Percentiles rank a stretch among this genome's conserved stretches.
These are phyloP conservation scores for Sphaerophoria rueppellii DNA, from an alignment of 2,888 invertebrate genomes.

Conservation along the genomic window DNA sequence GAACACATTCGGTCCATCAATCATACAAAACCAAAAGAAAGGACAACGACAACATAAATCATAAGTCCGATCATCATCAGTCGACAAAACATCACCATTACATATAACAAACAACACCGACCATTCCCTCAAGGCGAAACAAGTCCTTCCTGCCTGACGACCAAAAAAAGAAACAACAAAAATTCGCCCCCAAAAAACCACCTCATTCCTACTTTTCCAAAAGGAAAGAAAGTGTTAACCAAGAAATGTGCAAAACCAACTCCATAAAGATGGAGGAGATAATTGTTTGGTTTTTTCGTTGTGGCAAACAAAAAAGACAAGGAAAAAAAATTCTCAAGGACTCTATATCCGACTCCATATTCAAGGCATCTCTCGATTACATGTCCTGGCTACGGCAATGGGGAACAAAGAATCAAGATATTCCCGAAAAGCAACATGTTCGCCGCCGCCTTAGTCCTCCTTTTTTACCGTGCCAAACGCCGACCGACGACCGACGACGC, in stretches of 20 bases:
- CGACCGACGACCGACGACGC: neutral
- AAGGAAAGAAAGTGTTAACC: conserved; percentile 67
- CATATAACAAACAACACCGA: conserved; percentile 55
- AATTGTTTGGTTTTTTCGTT: conserved; percentile 66
- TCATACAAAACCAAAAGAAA: conserved; percentile 76
- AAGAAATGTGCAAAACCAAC: conserved; percentile 73
- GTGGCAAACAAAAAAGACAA: neutral
- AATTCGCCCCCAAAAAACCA: conserved; percentile 40
- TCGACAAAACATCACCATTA: conserved; percentile 72
- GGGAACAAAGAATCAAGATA: conserved; percentile 73
- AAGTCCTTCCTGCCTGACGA: conserved; percentile 29
- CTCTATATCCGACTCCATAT: conserved; percentile 68
- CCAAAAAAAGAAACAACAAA: conserved; percentile 30
- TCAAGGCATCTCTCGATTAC: conserved; percentile 72
- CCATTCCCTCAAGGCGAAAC: conserved; percentile 60
- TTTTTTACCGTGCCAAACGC: conserved; percentile 36
- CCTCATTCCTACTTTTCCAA: conserved; percentile 29
- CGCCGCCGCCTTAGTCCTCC: conserved; percentile 69
- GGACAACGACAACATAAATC: conserved; percentile 79
- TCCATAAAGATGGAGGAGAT: conserved; percentile 72
- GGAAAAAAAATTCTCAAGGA: conserved; percentile 49
- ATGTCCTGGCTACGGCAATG: conserved; percentile 64
- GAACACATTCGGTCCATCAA: conserved; percentile 77
- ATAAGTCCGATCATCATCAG: conserved; percentile 77
- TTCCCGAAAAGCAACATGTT: conserved; percentile 73